phyloP scores from a whole-genome alignment of 2,113 vertebrate genomes.

The Gnathonemus longibarbis region DNA sequence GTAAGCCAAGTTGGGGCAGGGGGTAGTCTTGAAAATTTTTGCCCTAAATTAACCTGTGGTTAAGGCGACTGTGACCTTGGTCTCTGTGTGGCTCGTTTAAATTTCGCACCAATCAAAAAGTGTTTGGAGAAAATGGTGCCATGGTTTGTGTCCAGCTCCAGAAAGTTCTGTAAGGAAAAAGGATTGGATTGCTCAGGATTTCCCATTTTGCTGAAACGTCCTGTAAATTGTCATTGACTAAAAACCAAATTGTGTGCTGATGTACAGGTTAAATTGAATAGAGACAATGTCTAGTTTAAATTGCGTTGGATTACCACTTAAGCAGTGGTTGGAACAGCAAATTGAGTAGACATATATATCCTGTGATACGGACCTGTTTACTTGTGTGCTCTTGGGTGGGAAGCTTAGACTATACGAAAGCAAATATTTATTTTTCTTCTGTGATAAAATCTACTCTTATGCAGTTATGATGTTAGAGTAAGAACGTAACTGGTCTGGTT shows the following conservation, averaged over 20 bases:
- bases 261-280: not conserved
- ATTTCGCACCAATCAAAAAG: not conserved
- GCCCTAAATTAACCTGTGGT: slow-evolving; percentile 18
- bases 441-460: not conserved
- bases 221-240: not conserved
- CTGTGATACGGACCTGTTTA: not conserved
- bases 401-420: not conserved
- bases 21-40: slow-evolving; percentile 51
- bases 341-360: not conserved
- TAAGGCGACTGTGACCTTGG: not conserved
- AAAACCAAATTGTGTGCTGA: not conserved
- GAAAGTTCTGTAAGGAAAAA: not conserved
- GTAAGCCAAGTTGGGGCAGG: slow-evolving; percentile 54
- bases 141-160: not conserved
- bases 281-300: not conserved
- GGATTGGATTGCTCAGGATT: not conserved
- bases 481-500: not conserved
- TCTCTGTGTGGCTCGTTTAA: not conserved
- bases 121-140: not conserved
- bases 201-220: not conserved
- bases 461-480: not conserved
- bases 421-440: not conserved
- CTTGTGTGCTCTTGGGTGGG: not conserved
- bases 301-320: not conserved
- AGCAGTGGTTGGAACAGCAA: not conserved